Evolutionary conservation across 2,888 invertebrate species (phyloP).

Genomic region (Archips xylosteana): DNA sequence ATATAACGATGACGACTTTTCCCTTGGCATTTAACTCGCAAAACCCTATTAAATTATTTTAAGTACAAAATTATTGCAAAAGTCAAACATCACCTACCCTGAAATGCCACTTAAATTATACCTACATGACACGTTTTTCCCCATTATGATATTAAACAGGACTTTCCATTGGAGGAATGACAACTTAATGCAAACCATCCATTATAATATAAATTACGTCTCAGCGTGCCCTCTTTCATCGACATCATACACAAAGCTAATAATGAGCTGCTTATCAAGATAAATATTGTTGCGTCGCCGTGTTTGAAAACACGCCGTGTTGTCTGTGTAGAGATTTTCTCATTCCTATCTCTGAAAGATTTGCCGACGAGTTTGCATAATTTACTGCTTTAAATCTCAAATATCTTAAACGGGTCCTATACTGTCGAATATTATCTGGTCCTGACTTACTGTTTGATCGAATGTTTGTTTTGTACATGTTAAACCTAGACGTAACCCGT

Average conservation of each 20-base stretch:
- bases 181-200: neutral
- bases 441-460: no score
- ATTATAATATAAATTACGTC: neutral
- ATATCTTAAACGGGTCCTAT: no score
- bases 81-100: neutral
- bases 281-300: conserved; percentile 6
- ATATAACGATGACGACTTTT: no score
- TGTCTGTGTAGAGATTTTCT: neutral
- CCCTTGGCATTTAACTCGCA: no score
- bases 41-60: no score
- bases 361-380: neutral
- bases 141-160: neutral
- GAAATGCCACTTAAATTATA: neutral
- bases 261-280: conserved; percentile 13
- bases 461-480: no score
- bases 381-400: neutral
- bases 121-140: neutral
- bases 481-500: no score
- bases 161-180: neutral
- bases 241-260: conserved; percentile 1
- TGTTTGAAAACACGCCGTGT: conserved; percentile 11
- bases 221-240: neutral
- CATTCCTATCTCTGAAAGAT: neutral
- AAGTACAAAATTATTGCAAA: no score
- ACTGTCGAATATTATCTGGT: no score